Evolutionary conservation across 2,888 invertebrate genomes (phyloP).

Genomic region (Syrista parreyssii): DNA sequence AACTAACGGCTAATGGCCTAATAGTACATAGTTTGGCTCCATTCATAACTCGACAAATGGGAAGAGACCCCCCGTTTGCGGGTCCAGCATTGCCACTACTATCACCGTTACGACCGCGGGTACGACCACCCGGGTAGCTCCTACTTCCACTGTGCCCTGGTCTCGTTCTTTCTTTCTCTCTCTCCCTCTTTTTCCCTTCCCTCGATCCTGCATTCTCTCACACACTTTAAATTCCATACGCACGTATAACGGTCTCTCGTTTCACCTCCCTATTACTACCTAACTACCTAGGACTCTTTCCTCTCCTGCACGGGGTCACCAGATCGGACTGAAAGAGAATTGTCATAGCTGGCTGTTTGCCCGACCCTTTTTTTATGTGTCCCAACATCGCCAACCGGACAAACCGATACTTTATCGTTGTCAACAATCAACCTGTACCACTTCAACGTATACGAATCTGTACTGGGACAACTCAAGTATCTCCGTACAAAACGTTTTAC

Average conservation of each 20-base stretch:
- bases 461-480: neutral
- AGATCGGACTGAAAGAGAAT: neutral
- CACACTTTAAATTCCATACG: neutral
- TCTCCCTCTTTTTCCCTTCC: conserved; percentile 8
- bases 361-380: conserved; percentile 19
- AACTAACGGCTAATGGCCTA: conserved; percentile 21
- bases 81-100: neutral
- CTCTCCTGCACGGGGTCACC: neutral
- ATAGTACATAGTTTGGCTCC: conserved; percentile 22
- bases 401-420: neutral
- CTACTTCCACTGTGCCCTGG: neutral
- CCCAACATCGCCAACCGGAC: neutral
- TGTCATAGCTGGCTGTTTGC: conserved; percentile 1
- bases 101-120: conserved; percentile 1
- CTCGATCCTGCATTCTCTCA: neutral
- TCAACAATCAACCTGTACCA: neutral
- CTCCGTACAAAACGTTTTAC: neutral
- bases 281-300: neutral
- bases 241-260: neutral
- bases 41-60: conserved; percentile 23
- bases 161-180: neutral
- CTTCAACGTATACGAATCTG: neutral
- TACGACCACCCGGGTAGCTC: neutral
- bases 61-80: conserved; percentile 3
- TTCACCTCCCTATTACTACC: neutral